Evolutionary conservation across 2,888 invertebrate species (phyloP), one percentile per base, ranked within the genome.

Genomic region (Cactoblastis cactorum): DNA sequence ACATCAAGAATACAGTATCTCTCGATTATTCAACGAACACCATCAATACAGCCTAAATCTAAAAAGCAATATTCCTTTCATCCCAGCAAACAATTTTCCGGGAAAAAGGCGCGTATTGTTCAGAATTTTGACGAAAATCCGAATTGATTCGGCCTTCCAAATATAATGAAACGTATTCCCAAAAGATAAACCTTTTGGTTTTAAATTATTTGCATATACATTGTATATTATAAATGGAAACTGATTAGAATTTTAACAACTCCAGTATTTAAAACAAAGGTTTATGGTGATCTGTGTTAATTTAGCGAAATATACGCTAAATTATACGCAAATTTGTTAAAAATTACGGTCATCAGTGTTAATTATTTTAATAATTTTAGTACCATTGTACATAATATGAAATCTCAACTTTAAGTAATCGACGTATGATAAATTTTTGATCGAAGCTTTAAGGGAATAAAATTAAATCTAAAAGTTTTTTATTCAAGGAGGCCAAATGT

Each of bases 151-250:
- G 53, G 57, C 60, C 65, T 62, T 53, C 50, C 56, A 57, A 67
- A 63, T 68, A 63, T 67, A 70, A 69, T 76, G 75, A 74, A 72
- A 69, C 56, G 61, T 63, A 69, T 69, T 71, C 75, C 75, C 70
- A 57, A 55, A 51, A 70, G 73, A 62, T 67, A 60, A 58, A 54
- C 55, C 68, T 68, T 67, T 63, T 55, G 56, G 51, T 60, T 66
- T 68, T 49, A 50, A 53, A 58, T 60, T 75, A 80, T 83, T 81
- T 77, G 74, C 78, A 81, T 82, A 74, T 76, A 74, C 77, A 80
- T 79, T 66, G 71, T 65, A 77, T n/a, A 76, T 67, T 69, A 71
- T 69, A 77, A 28, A 80, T 76, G 69, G 67, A 62, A 62, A 72
- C 70, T 59, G 56, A 60, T 63, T 69, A 65, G 63, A 67, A 17